Evolutionary conservation across 2,113 vertebrate genomes (phyloP).

Genomic region (Nibea coibor): DNA sequence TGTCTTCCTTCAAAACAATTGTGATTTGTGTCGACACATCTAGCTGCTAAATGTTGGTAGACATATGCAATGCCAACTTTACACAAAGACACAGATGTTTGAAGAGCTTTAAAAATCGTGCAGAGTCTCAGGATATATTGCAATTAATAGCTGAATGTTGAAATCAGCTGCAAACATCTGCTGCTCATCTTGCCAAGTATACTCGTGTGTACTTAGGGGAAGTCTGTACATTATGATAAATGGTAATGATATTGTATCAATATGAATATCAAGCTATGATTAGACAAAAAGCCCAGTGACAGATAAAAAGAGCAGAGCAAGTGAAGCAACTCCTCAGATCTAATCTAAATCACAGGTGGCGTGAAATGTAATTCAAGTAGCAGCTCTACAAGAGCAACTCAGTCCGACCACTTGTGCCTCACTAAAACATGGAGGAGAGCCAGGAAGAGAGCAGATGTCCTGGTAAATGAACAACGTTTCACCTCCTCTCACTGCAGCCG

Average conservation of each 20-base stretch:
- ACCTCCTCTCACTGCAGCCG: constrained; percentile 5
- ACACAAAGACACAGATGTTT: too few relatives aligned
- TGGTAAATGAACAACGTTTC: constrained; percentile 28
- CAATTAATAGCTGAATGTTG: too few relatives aligned
- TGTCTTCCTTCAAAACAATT: too few relatives aligned
- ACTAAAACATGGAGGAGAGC: constrained; percentile 22
- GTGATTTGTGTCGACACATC: too few relatives aligned
- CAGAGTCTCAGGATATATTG: too few relatives aligned
- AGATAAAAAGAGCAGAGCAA: background rate
- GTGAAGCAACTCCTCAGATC: background rate
- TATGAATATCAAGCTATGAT: background rate
- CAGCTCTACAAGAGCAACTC: constrained; percentile 5
- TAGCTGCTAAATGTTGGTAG: too few relatives aligned
- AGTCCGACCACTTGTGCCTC: constrained; percentile 7
- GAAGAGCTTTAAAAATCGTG: too few relatives aligned
- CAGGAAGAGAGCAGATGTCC: constrained; percentile 22
- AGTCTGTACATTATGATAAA: background rate
- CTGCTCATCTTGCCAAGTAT: too few relatives aligned
- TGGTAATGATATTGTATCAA: background rate
- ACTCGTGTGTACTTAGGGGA: too few relatives aligned
- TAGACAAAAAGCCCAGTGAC: background rate
- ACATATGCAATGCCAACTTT: too few relatives aligned
- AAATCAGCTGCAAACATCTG: too few relatives aligned
- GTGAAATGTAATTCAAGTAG: constrained; percentile 16
- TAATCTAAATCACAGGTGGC: constrained; percentile 24